Percentiles rank a stretch among this genome's conserved stretches.
Evolutionary conservation across 1,140 invertebrate species (phyloP).

Genomic region (Geopemphigus sp.): DNA sequence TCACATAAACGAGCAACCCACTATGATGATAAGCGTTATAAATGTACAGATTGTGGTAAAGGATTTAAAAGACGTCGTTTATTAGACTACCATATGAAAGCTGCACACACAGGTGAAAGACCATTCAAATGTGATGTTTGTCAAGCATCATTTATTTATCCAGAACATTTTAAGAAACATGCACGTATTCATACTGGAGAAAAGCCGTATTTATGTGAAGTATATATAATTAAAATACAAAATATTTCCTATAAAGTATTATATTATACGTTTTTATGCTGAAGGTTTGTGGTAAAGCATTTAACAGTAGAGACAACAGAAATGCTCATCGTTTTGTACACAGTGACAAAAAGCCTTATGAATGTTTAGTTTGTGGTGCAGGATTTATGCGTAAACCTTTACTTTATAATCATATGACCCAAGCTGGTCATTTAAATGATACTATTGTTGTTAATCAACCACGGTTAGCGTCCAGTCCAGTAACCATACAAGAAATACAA

Average conservation of each 20-base stretch:
- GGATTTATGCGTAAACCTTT: conserved; percentile 82
- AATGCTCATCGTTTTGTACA: conserved; percentile 83
- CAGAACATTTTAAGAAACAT: conserved; percentile 81
- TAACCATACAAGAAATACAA: conserved; percentile 53
- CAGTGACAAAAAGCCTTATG: conserved; percentile 81
- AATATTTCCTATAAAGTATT: neutral
- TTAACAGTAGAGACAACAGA: conserved; percentile 78
- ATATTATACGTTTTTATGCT: conserved; percentile 48
- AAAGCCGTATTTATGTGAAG: conserved; percentile 76
- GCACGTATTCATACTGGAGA: conserved; percentile 74
- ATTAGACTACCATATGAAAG: conserved; percentile 78
- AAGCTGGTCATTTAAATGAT: conserved; percentile 70
- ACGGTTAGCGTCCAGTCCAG: conserved; percentile 62
- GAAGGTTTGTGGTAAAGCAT: conserved; percentile 80
- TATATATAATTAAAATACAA: conserved; percentile 53
- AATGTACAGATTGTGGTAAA: conserved; percentile 68
- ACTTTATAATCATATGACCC: conserved; percentile 75
- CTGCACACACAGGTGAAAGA: conserved; percentile 74
- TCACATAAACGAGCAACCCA: conserved; percentile 77
- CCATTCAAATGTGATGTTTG: conserved; percentile 74
- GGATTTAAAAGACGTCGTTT: conserved; percentile 72
- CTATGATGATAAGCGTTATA: conserved; percentile 71
- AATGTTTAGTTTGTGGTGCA: conserved; percentile 74
- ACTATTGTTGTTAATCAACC: conserved; percentile 79
- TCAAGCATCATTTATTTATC: conserved; percentile 76